Evolutionary conservation across 2,888 invertebrate species (phyloP).

Genomic region (Eurytoma adleriae): DNA sequence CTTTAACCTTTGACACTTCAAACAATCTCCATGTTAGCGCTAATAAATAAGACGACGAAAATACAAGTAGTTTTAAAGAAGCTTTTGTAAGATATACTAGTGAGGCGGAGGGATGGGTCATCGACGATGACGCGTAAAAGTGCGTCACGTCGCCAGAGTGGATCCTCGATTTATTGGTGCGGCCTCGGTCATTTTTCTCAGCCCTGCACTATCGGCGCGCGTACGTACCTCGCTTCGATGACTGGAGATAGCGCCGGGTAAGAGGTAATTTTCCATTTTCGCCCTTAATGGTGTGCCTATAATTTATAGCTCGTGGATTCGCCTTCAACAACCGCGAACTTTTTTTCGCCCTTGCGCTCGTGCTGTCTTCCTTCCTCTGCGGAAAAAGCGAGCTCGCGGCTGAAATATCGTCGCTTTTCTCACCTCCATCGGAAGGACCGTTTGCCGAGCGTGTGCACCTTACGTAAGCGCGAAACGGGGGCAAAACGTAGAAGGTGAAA

Average conservation of each 20-base stretch:
- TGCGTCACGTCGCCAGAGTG: conserved; percentile 19
- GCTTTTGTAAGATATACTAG: neutral
- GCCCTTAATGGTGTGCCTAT: conserved; percentile 35
- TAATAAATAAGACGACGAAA: neutral
- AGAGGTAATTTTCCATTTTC: conserved; percentile 52
- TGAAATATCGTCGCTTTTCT: conserved; percentile 35
- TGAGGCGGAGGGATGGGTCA: no score
- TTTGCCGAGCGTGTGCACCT: no score
- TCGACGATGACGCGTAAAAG: no score
- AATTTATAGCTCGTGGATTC: conserved; percentile 50
- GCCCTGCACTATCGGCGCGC: conserved; percentile 51
- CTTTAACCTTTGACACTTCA: no score
- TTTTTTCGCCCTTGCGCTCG: neutral
- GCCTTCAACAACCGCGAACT: neutral
- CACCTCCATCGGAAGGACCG: no score
- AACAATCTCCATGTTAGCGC: neutral
- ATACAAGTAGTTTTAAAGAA: neutral
- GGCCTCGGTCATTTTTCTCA: conserved; percentile 50
- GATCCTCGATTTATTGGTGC: conserved; percentile 55
- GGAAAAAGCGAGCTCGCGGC: conserved; percentile 10
- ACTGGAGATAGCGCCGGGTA: neutral
- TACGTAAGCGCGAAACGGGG: no score
- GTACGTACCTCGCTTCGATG: conserved; percentile 15
- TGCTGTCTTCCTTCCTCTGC: neutral
- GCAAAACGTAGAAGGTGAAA: neutral